Evolutionary conservation across 2,797 vertebrate species (phyloP).

Genomic region (Crocidura indochinensis): DNA sequence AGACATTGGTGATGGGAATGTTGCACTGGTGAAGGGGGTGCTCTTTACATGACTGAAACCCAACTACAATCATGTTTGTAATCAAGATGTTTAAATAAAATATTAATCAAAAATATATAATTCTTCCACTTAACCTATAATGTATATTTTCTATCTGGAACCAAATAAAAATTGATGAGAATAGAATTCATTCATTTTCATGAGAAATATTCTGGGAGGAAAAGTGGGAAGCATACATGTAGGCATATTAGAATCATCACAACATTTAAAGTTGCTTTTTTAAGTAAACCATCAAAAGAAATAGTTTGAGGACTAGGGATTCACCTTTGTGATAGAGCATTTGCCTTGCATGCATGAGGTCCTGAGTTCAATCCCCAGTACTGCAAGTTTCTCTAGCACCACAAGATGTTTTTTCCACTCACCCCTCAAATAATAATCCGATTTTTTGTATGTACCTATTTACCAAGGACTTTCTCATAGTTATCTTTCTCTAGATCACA

Average conservation of each 20-base stretch:
- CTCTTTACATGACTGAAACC: no score
- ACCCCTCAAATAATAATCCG: no score
- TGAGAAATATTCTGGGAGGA: neutral
- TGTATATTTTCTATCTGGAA: neutral
- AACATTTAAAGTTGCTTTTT: slow-evolving; percentile 56
- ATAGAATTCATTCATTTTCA: neutral
- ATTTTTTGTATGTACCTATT: slow-evolving; percentile 24
- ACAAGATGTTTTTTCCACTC: no score
- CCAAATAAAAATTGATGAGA: neutral
- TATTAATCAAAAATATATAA: no score
- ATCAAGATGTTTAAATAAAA: no score
- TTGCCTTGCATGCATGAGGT: no score
- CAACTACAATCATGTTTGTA: no score
- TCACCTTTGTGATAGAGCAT: no score
- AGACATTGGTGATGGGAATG: no score
- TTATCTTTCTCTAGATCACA: neutral
- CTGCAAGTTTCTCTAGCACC: no score
- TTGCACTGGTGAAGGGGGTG: no score
- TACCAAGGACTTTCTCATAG: slow-evolving; percentile 42
- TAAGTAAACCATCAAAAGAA: slow-evolving; percentile 32
- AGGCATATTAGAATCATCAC: slow-evolving; percentile 14
- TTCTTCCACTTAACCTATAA: neutral
- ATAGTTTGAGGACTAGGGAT: neutral
- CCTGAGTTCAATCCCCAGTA: no score
- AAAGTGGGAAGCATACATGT: slow-evolving; percentile 38